phyloP scores from a whole-genome alignment of 2,113 vertebrate genomes.

The Meleagris gallopavo region DNA sequence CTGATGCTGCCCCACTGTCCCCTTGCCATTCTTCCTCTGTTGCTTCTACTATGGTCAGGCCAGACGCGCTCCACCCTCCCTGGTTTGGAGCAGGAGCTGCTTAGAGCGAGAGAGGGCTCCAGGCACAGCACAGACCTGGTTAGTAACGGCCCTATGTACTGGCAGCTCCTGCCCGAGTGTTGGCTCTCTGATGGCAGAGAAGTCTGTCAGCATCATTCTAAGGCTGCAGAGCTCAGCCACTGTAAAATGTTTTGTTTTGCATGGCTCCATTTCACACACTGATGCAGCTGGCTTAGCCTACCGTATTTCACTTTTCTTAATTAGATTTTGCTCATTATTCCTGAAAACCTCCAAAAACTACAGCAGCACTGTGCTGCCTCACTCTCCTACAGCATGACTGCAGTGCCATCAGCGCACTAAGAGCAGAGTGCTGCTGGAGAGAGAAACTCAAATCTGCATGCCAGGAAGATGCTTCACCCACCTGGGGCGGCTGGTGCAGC shows the following conservation, averaged over 20 bases:
- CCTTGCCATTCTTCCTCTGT: not conserved
- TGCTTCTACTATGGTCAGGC: fast-evolving
- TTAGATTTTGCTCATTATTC: conserved; percentile 31
- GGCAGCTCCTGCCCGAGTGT: fast-evolving
- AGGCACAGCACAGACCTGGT: not conserved
- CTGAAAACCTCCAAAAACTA: not conserved
- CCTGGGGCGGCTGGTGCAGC: not conserved
- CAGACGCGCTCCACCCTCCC: not conserved
- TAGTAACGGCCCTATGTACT: not conserved
- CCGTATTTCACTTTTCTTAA: conserved; percentile 45
- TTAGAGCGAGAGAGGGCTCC: not conserved
- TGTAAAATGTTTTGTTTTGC: not conserved
- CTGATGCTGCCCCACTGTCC: fast-evolving
- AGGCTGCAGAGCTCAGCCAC: not conserved
- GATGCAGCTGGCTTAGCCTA: conserved; percentile 32
- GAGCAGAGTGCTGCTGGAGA: not conserved
- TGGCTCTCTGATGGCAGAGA: fast-evolving
- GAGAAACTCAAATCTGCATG: not conserved
- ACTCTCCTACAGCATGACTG: not conserved
- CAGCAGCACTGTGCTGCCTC: not conserved
- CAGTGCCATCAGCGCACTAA: not conserved
- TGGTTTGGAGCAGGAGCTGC: fast-evolving
- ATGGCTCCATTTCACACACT: conserved; percentile 50
- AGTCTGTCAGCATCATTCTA: not conserved
- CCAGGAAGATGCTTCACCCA: not conserved